Conservation (phyloP, 2,113 vertebrate genomes). For the Anser brachyrhynchus region DNA sequence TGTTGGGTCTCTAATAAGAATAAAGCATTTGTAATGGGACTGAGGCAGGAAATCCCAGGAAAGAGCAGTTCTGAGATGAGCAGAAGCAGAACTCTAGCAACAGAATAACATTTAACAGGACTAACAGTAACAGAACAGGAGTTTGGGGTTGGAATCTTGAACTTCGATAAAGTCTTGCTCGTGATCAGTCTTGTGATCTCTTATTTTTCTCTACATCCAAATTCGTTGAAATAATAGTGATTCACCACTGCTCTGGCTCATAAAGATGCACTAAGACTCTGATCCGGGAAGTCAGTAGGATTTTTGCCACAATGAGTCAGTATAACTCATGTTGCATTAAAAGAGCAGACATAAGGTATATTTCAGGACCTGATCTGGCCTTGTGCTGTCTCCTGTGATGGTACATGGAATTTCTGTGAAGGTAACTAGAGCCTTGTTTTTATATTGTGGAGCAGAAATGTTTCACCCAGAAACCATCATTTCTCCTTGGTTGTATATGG, state of each 20-base stretch:
- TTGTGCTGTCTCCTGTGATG: neutral
- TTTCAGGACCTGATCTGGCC: neutral
- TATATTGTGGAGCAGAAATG: neutral
- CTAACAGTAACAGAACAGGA: neutral
- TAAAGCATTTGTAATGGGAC: neutral
- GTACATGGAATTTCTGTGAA: neutral
- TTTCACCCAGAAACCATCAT: neutral
- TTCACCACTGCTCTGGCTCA: constrained; percentile 11
- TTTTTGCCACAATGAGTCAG: constrained; percentile 38
- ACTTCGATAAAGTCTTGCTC: neutral
- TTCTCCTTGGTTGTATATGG: neutral
- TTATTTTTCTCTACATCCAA: neutral
- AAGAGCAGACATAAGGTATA: neutral
- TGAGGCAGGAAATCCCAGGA: neutral
- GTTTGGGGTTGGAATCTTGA: neutral
- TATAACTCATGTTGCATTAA: neutral
- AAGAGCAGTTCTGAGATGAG: neutral
- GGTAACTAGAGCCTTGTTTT: neutral
- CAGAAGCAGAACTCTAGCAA: neutral
- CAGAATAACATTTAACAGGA: neutral
- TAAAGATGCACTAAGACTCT: neutral
- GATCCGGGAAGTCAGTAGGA: constrained; percentile 20
- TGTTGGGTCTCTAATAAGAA: neutral
- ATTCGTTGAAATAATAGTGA: neutral
- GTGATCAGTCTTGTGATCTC: neutral